Conservation (phyloP, 2,888 invertebrate species). For the Caradrina clavipalpis region DNA sequence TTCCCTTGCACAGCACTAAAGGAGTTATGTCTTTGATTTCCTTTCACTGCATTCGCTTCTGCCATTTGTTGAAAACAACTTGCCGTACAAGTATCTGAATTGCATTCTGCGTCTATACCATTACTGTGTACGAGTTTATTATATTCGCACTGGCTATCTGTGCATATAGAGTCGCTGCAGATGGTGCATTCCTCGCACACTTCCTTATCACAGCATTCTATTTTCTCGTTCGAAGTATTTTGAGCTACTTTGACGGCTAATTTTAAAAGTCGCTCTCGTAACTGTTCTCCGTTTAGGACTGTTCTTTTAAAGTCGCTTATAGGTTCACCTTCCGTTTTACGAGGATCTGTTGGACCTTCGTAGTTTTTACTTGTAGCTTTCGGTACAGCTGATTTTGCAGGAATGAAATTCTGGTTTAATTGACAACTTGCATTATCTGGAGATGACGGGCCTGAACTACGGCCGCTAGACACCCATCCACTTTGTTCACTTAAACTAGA, state of each 20-base stretch:
- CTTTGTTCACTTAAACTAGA: slow-evolving; percentile 95
- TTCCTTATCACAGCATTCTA: slow-evolving; percentile 90
- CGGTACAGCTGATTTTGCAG: slow-evolving; percentile 74
- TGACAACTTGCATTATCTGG: slow-evolving; percentile 91
- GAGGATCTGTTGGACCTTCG: slow-evolving; percentile 71
- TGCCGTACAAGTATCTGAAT: slow-evolving; percentile 85
- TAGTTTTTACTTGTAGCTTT: slow-evolving; percentile 76
- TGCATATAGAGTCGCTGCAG: slow-evolving; percentile 89
- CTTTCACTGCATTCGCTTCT: slow-evolving; percentile 76
- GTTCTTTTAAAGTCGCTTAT: slow-evolving; percentile 87
- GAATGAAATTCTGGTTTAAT: slow-evolving; percentile 86
- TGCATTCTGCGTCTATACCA: slow-evolving; percentile 85
- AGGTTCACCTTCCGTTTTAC: slow-evolving; percentile 78
- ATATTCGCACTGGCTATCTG: slow-evolving; percentile 88
- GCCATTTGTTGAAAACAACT: slow-evolving; percentile 84
- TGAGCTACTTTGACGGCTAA: slow-evolving; percentile 90
- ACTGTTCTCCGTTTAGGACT: slow-evolving; percentile 92
- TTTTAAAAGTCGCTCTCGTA: slow-evolving; percentile 92
- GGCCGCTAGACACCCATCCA: slow-evolving; percentile 96
- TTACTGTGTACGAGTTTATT: slow-evolving; percentile 87
- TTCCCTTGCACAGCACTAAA: slow-evolving; percentile 88
- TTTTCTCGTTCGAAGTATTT: slow-evolving; percentile 85
- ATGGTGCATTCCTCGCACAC: slow-evolving; percentile 89
- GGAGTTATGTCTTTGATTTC: slow-evolving; percentile 86
- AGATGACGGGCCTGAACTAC: slow-evolving; percentile 92